phyloP scores from a whole-genome alignment of 2,113 vertebrate genomes.

The Cyphomyrus plagiostoma region DNA sequence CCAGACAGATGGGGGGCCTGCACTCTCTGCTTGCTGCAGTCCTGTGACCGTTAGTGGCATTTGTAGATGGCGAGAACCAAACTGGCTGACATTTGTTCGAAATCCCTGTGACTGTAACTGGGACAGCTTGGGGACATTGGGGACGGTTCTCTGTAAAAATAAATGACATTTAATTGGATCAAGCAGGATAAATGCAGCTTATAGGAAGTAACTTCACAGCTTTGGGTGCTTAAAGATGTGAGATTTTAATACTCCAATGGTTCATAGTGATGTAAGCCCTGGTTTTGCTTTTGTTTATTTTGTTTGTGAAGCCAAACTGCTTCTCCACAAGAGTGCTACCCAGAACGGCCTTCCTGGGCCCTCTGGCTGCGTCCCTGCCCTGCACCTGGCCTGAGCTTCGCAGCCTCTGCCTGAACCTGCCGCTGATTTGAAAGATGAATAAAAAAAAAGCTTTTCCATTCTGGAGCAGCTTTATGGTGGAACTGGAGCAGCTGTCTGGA shows the following conservation, averaged over 20 bases:
- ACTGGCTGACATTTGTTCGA: not conserved
- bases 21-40: not conserved
- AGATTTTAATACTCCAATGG: not conserved
- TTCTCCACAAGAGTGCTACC: not conserved
- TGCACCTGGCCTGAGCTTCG: not conserved
- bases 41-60: not conserved
- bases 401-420: not conserved
- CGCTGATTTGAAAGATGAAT: not conserved
- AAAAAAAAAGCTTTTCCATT: not conserved
- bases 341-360: not conserved
- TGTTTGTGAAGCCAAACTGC: not conserved
- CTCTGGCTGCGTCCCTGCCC: not conserved
- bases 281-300: not conserved
- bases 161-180: not conserved
- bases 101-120: not conserved
- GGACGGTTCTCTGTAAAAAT: not conserved
- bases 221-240: not conserved
- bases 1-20: not conserved
- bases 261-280: not conserved
- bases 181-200: not conserved
- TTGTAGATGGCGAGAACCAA: not conserved
- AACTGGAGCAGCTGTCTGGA: not conserved
- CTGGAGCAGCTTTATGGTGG: not conserved
- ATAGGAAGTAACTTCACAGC: not conserved
- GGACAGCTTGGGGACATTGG: not conserved